These are phyloP conservation scores for Eupithecia inturbata DNA, from an alignment of 2,888 invertebrate species.

Conservation along the genomic window DNA sequence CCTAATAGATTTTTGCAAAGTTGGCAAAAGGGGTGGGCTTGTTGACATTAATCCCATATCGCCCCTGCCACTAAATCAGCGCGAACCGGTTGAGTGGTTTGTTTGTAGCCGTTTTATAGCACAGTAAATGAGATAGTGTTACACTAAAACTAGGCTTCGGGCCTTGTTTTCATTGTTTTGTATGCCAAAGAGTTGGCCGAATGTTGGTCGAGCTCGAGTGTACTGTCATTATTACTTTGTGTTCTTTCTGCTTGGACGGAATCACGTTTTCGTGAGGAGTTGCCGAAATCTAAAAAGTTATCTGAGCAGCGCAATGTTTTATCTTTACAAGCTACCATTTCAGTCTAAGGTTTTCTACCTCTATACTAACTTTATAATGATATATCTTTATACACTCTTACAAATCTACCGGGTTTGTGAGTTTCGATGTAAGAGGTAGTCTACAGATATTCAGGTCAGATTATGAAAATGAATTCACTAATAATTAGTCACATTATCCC, in stretches of 20 bases:
- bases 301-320: background rate
- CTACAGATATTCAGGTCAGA: background rate
- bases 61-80: constrained; percentile 25
- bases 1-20: constrained; percentile 19
- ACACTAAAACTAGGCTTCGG: background rate
- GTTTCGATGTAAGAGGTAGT: background rate
- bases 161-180: background rate
- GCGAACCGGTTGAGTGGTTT: constrained; percentile 20
- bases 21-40: constrained; percentile 27
- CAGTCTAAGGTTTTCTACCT: background rate
- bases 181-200: background rate
- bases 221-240: background rate
- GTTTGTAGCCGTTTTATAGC: constrained; percentile 21
- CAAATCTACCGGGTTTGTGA: background rate
- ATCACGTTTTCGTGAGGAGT: background rate
- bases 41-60: constrained; percentile 27
- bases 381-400: background rate
- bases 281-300: background rate
- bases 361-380: background rate
- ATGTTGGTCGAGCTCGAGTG: background rate
- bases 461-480: background rate
- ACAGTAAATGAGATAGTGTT: constrained; percentile 14
- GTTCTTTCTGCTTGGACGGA: background rate
- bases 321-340: background rate
- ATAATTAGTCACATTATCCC: background rate